Conservation (phyloP, 2,888 invertebrate species). For the Drosophila neonasuta region DNA sequence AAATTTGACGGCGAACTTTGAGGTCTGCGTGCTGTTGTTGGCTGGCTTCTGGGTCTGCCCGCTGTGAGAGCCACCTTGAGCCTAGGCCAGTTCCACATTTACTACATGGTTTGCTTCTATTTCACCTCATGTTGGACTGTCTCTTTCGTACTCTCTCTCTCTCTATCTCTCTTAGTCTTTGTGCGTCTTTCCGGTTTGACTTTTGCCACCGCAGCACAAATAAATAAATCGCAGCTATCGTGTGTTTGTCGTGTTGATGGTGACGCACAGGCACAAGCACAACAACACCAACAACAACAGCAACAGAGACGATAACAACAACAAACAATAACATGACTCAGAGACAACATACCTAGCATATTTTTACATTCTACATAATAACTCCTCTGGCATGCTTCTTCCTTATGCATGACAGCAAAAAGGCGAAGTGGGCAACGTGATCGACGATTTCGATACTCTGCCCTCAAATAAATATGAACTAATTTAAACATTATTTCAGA, state of each 20-base stretch:
- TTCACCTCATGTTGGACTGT: neutral
- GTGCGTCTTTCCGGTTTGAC: slow-evolving; percentile 47
- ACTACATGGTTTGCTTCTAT: slow-evolving; percentile 1
- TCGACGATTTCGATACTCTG: neutral
- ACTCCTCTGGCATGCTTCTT: neutral
- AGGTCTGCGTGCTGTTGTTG: slow-evolving; percentile 17
- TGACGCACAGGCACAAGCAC: slow-evolving; percentile 44
- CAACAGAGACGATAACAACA: slow-evolving; percentile 13
- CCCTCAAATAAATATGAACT: too few relatives aligned
- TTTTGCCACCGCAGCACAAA: slow-evolving; percentile 52
- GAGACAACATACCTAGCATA: slow-evolving; percentile 22
- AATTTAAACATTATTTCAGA: too few relatives aligned
- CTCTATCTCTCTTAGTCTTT: slow-evolving; percentile 4
- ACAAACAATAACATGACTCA: slow-evolving; percentile 47
- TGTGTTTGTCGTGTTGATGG: slow-evolving; percentile 36
- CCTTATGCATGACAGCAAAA: slow-evolving; percentile 1
- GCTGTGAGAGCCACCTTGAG: slow-evolving; percentile 8
- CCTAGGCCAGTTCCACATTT: slow-evolving; percentile 12
- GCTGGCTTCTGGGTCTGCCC: slow-evolving; percentile 23
- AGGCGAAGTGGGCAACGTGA: neutral
- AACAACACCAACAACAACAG: slow-evolving; percentile 2
- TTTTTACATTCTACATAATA: slow-evolving; percentile 16
- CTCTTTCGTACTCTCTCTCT: neutral
- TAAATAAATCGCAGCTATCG: slow-evolving; percentile 56
- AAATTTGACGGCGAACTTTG: slow-evolving; percentile 30